Base-by-base conservation (phyloP, 2,888 invertebrate species). In the Isoperla grammatica region DNA sequence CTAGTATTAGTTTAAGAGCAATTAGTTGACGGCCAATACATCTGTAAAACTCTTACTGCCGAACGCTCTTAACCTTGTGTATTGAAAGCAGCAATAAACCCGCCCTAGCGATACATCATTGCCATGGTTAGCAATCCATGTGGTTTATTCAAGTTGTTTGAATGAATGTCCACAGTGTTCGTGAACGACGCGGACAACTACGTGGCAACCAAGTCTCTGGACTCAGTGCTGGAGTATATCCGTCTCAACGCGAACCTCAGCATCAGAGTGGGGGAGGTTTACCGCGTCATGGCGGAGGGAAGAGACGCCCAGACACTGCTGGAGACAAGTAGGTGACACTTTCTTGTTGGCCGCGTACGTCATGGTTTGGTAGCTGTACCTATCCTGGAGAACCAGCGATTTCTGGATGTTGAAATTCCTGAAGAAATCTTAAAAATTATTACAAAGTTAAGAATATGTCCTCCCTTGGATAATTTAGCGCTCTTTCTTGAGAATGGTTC, bases 161-260 rank as follows among this genome's bases (percentile, higher is more conserved):
- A n/a, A 22, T 23, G 46, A n/a, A 15, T 29, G 15, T 59, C 71
- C 73, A 15, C 71, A 88, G 88, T 88, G 70, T 81, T 84, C 68
- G 82, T 88, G 54, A 88, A 88, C 69, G 88, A 89, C 72, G 85
- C 86, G 69, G 83, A 82, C 60, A 87, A 88, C 71, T 80, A 82
- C 50, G 37, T 65, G 4, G 78, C 86, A 22, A 87, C 87, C 2
- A 84, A 84, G 71, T 82, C 87, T 1, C 79, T 88, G 53, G 85
- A 86, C 67, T 85, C 86, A 17, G 87, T 85, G 1, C 77, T 84
- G 62, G 85, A 85, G 59, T 88, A 84, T 71, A 78, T 88, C n/a
- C 81, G 85, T 67, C 81, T 86, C 62, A 87, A 85, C 70, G 82
- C 84, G 3, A 82, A 79, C 68, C 73, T 88, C 6, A 82, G 81